Evolutionary conservation across 2,113 vertebrate species (phyloP), one percentile per base, ranked within the genome.

Genomic region (crab-eating macaque (Macaca fascicularis)): DNA sequence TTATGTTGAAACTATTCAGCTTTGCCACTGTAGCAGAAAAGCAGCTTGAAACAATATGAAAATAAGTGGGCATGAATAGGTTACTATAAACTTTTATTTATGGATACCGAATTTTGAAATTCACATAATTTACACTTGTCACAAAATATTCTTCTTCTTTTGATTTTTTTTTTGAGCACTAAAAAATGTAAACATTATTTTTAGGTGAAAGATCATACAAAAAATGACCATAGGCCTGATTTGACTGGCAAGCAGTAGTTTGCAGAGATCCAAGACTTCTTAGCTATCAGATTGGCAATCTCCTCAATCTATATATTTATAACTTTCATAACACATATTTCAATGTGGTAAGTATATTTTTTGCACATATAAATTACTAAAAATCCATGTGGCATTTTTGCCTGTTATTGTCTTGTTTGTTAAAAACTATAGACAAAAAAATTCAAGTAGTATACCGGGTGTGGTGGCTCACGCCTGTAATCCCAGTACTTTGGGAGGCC

Each of bases 281-380:
- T 94, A 90, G 35, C 30, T 78, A 20, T 81, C 25, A 11, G 69
- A 69, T 25, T 64, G 9, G 19, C 27, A 91, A 22, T 79, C 30
- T 69, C n/a, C 30, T 92, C 27, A 55, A 50, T 80, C 64, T 70
- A 74, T 25, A 23, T 35, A 72, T 61, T 48, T 72, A 76, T 22
- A 92, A 30, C 27, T 91, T 95, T 89, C 9, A 55, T 85, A 78
- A 55, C 83, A 79, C 64, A 38, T 83, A 57, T 69, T 93, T 94
- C 52, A 94, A 50, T 92, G n/a, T 78, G 22, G 22, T 59, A 52
- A 43, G 79, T 67, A 43, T 48, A 20, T 50, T 75, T 92, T 79
- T 67, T 59, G 11, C 27, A 19, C 43, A 9, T 72, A 76, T 59
- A 55, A 85, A 80, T 94, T 80, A 70, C 22, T 89, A 92, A 85